Percentiles rank a stretch among this genome's conserved stretches.
Evolutionary conservation across 2,797 vertebrate species (phyloP).

Genomic region (Eutrigla gurnardus): DNA sequence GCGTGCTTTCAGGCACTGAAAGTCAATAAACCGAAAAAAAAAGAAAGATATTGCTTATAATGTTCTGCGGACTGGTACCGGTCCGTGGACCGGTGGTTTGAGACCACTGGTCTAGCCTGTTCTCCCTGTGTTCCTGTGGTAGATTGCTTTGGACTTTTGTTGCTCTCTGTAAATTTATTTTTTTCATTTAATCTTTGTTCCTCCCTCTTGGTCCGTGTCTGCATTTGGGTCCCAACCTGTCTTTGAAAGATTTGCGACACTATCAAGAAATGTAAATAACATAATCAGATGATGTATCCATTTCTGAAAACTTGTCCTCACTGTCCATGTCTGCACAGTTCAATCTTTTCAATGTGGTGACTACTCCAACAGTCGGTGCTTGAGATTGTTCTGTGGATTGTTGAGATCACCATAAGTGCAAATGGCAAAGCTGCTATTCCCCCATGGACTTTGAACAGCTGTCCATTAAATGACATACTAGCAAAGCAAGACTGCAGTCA

Average conservation of each 20-base stretch:
- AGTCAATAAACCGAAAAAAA: no score
- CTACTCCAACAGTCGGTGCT: neutral
- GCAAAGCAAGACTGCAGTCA: neutral
- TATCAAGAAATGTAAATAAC: neutral
- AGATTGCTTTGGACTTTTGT: no score
- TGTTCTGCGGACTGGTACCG: no score
- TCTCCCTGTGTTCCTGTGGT: no score
- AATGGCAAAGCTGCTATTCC: conserved; percentile 9
- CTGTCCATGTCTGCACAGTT: neutral
- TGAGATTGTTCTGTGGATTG: conserved; percentile 1
- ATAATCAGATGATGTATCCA: neutral
- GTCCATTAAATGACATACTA: neutral
- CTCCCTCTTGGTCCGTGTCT: no score
- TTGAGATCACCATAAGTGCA: neutral
- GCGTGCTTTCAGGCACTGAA: no score
- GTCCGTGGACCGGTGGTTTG: no score
- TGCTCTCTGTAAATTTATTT: no score
- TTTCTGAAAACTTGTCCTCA: neutral
- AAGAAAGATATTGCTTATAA: no score
- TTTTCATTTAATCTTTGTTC: no score
- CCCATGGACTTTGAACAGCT: conserved; percentile 21
- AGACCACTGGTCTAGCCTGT: no score
- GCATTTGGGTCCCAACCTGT: neutral
- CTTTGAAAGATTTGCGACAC: neutral
- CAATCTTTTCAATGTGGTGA: neutral